Evolutionary conservation across 2,797 vertebrate genomes (phyloP), one percentile per base, ranked within the genome.

Genomic region (Euthynnus affinis): DNA sequence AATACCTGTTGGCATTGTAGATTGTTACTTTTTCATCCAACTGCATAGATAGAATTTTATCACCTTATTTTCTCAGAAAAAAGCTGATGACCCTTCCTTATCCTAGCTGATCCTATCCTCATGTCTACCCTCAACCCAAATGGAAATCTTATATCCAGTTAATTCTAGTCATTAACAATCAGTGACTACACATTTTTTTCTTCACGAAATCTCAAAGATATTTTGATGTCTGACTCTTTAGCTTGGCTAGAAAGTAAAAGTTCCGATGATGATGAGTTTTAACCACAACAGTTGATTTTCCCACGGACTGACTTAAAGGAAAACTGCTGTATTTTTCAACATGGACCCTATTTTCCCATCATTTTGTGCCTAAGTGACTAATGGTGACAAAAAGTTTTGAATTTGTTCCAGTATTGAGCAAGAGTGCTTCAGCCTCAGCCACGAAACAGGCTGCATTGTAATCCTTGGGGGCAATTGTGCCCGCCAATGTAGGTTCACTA

Each of bases 221-320:
- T 22, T 68, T 9, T 17, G 29, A 14, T 48, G 3, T 56, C 22
- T 53, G 12, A 10, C n/a, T 52, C n/a, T 52, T 13, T 15, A 23
- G 5, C 15, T 14, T 56, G 20, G 3, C 29, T 46, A 8, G 15
- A 67, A 57, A 55, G 5, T 56, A 15, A 29, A 37, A 7, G 15
- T 27, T n/a, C 56, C 34, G 25, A 0, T 32, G 27, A 29, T 29
- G 20, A 63, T 20, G 14, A n/a, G 5, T 48, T 51, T 34, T 8
- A 42, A 64, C 17, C 57, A 69, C 12, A 53, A 18, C 18, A 79
- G 74, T 58, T 71, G 59, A 61, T 74, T 80, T 90, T 87, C 78
- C 80, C 76, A 74, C 15, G 5, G 32, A 7, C 8, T 34, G 32
- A 34, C 32, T 29, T 29, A 29, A 29, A 29, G 27, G 27, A 5